Percentiles rank a stretch among this genome's conserved stretches.
phyloP scores from a whole-genome alignment of 2,888 invertebrate genomes.

The Diplolepis rosae region DNA sequence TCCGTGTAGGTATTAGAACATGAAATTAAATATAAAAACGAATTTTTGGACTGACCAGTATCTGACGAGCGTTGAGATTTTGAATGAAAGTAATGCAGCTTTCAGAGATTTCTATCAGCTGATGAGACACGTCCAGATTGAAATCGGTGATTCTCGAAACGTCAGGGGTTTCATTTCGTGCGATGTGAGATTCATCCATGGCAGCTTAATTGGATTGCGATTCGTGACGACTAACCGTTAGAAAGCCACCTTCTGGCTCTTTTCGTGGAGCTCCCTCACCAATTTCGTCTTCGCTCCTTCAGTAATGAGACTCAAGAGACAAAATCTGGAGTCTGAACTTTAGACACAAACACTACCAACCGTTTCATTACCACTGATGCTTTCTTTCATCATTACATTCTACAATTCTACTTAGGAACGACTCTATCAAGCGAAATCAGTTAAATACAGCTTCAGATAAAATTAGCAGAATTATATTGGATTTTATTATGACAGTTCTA shows the following conservation, averaged over 20 bases:
- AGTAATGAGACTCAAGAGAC: slow-evolving; percentile 36
- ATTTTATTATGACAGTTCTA: too few species aligned
- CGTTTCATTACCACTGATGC: background rate
- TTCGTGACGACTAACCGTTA: slow-evolving; percentile 42
- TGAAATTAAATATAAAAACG: background rate
- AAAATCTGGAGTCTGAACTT: background rate
- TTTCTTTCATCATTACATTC: background rate
- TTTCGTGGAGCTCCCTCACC: slow-evolving; percentile 37
- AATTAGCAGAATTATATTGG: too few species aligned
- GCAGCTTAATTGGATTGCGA: slow-evolving; percentile 47
- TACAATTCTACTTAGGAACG: background rate
- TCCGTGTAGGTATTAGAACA: background rate
- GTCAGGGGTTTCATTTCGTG: slow-evolving; percentile 39
- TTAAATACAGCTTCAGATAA: background rate
- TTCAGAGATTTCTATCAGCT: background rate
- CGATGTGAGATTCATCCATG: slow-evolving; percentile 42
- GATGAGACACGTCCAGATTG: slow-evolving; percentile 33
- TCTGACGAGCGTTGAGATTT: background rate
- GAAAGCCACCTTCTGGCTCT: slow-evolving; percentile 5
- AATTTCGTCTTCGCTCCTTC: slow-evolving; percentile 39
- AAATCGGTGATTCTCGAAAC: slow-evolving; percentile 38
- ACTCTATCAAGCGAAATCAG: background rate
- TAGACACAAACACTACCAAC: background rate
- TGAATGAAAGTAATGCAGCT: background rate
- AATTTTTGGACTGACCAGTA: background rate